Evolutionary conservation across 1,140 invertebrate species (phyloP), one percentile per base, ranked within the genome.

Genomic region (Solen grandis): DNA sequence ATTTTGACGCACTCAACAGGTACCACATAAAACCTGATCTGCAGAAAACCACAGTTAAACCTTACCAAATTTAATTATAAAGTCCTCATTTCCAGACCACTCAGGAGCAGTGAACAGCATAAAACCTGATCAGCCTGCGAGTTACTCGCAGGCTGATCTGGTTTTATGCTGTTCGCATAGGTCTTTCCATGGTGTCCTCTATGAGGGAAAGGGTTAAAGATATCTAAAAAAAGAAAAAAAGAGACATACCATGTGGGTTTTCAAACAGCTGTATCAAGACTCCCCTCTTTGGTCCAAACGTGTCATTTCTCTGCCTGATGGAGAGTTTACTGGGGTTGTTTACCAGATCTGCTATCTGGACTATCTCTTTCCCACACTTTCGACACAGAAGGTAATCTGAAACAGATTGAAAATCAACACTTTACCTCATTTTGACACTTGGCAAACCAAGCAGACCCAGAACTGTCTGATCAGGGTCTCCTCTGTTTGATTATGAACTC

Each of bases 341-440:
- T 5, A 84, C 31, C 19, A 90, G 38, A 59, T 89, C 60, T 22
- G 81, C 60, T 19, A 84, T 46, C 50, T 83, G 60, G 16, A 85
- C 83, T 19, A 90, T 78, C 25, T 89, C 87, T 57, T 84, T 73
- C 10, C 89, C 89, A 87, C 89, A 90, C n/a, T 87, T 85, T 31
- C 87, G 70, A 83, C 89, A 90, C 13, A 90, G 68, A 36, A 90
- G 73, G 66, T 73, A 88, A 36, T 86, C 89, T 87, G 62, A 4
- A 81, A 81, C 66, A 46, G 22, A 36, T 36, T 75, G 54, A 46
- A 54, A 70, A 25, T 29, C 35, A n/a, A n/a, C n/a, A n/a, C n/a
- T n/a, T n/a, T n/a, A n/a, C n/a, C n/a, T n/a, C n/a, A n/a, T n/a
- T n/a, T n/a, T n/a, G n/a, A n/a, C n/a, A n/a, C n/a, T n/a, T n/a